Evolutionary conservation across 2,797 vertebrate species (phyloP), one percentile per base, ranked within the genome.

Genomic region (Sciurus vulgaris): DNA sequence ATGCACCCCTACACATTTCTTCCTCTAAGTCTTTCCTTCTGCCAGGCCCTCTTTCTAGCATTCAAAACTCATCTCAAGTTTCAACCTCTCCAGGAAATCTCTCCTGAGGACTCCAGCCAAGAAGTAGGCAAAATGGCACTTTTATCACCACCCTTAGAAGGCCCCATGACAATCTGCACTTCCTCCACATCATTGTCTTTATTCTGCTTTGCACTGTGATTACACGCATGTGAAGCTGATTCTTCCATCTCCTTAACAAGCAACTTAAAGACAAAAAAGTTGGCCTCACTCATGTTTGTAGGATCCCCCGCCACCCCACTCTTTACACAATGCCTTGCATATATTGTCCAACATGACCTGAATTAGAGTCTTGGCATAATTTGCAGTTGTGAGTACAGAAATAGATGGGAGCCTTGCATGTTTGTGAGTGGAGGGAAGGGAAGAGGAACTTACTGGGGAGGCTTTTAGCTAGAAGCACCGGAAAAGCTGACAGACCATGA

Each of bases 281-380:
- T 28, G 54, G 35, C 92, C 86, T 90, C 63, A 65, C 26, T 95
- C 89, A 74, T 86, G 51, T 56, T 82, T 82, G 14, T 54, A 79
- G 67, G 49, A 72, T 24, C 2, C 33, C 20, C 38, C 0, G 38
- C 38, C 63, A 81, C n/a, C 89, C 38, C 78, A 86, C 18, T 83
- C 30, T 74, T 65, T 86, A 61, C 22, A 35, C 17, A 61, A 89
- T 47, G 30, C 63, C 24, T 89, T 89, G 44, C 47, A 93, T 86
- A 86, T 28, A 88, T 30, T 83, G 41, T 47, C 74, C 41, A 78
- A 59, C n/a, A 77, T 47, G 54, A 94, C 94, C n/a, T 35, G 61
- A 85, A 77, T 24, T 89, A 11, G 41, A 77, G 44, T 88, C 24
- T 17, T 56, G 47, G 65, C 47, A 83, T 83, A 86, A 91, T 70